These are phyloP conservation scores for Leucozona laternaria DNA, from an alignment of 2,888 invertebrate species.

Conservation along the genomic window DNA sequence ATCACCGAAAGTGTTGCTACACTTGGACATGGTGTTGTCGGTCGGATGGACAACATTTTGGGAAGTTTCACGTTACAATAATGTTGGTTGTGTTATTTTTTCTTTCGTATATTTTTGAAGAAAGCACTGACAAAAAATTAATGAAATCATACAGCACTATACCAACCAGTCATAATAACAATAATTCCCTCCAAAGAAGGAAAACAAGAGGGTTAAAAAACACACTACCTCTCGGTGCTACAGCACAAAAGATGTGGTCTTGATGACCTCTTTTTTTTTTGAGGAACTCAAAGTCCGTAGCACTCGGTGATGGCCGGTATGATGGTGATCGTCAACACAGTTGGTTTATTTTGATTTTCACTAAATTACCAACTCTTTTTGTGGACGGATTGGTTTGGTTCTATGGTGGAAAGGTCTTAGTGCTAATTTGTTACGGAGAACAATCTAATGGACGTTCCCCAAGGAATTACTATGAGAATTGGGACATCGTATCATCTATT, in stretches of 20 bases:
- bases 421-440: conserved; percentile 71
- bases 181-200: conserved; percentile 24
- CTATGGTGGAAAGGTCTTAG: conserved; percentile 46
- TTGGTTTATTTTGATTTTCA: conserved; percentile 64
- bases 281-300: conserved; percentile 36
- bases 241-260: conserved; percentile 41
- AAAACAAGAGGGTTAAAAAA: conserved; percentile 22
- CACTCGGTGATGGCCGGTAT: neutral
- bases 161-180: neutral
- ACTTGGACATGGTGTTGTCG: conserved; percentile 73
- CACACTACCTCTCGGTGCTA: neutral
- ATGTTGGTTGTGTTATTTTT: neutral
- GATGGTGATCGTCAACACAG: neutral
- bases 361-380: conserved; percentile 60
- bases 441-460: conserved; percentile 57
- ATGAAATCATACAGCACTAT: conserved; percentile 49
- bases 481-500: conserved; percentile 50
- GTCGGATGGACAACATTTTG: conserved; percentile 43
- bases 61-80: conserved; percentile 64
- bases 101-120: neutral
- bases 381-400: conserved; percentile 19
- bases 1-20: conserved; percentile 75
- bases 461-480: conserved; percentile 62
- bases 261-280: conserved; percentile 58
- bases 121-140: conserved; percentile 23